These are phyloP conservation scores for Caenorhabditis virilis DNA, from an alignment of 2,888 invertebrate genomes.

Conservation along the genomic window DNA sequence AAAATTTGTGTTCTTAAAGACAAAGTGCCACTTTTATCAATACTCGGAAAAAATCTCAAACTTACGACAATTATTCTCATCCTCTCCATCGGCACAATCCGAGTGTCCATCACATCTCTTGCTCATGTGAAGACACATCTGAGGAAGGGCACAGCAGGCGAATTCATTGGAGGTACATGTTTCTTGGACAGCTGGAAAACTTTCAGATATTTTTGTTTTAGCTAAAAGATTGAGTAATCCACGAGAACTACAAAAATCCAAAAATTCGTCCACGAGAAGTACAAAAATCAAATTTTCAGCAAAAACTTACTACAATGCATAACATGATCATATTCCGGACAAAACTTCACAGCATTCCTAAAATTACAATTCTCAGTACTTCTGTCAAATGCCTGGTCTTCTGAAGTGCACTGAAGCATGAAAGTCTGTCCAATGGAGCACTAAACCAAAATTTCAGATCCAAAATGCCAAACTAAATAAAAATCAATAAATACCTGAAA, in stretches of 20 bases:
- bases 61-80: slow-evolving; percentile 67
- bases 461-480: background rate
- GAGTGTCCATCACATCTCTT: slow-evolving; percentile 63
- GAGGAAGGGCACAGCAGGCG: slow-evolving; percentile 65
- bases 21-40: background rate
- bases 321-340: slow-evolving; percentile 67
- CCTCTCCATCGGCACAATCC: slow-evolving; percentile 64
- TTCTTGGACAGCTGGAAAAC: slow-evolving; percentile 48
- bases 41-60: slow-evolving; percentile 4
- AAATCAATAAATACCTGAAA: slow-evolving; percentile 46
- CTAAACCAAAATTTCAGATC: slow-evolving; percentile 21
- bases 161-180: slow-evolving; percentile 52
- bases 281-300: background rate
- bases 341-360: slow-evolving; percentile 58
- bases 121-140: slow-evolving; percentile 55
- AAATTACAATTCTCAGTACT: slow-evolving; percentile 64
- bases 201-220: no score
- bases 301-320: slow-evolving; percentile 65
- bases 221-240: no score
- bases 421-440: slow-evolving; percentile 67
- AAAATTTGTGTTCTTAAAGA: background rate
- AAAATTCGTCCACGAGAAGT: background rate
- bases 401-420: slow-evolving; percentile 55
- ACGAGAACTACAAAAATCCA: background rate
- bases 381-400: slow-evolving; percentile 62